These are phyloP conservation scores for Euphonia xanthogaster DNA, from an alignment of 2,797 vertebrate species.

Conservation along the genomic window DNA sequence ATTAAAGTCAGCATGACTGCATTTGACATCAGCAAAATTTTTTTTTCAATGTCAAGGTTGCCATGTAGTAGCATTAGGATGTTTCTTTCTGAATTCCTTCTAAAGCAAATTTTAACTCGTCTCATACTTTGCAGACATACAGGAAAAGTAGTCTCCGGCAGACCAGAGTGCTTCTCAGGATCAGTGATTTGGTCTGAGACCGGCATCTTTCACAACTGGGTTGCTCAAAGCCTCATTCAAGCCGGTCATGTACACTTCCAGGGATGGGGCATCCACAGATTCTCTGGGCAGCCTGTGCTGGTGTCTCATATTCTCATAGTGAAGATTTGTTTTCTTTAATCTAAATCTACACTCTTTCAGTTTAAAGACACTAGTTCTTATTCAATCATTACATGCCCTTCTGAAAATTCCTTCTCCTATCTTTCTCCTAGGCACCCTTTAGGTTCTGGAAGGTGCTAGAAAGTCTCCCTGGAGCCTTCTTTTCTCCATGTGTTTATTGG, in stretches of 20 bases:
- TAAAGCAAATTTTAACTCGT: background rate
- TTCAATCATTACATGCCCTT: background rate
- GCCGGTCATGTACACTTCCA: background rate
- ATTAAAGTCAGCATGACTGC: background rate
- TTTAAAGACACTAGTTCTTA: background rate
- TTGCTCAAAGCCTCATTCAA: background rate
- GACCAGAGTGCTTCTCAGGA: background rate
- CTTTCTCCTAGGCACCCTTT: background rate
- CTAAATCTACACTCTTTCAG: background rate
- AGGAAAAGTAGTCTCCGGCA: background rate
- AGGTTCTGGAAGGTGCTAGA: background rate
- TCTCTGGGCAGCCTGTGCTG: fast-evolving
- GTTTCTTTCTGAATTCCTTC: background rate
- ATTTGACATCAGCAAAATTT: background rate
- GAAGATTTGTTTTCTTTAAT: background rate
- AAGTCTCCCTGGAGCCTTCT: background rate
- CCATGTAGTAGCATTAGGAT: background rate
- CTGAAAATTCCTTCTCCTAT: background rate
- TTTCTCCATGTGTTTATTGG: fast-evolving
- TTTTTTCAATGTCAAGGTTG: background rate
- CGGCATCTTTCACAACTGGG: background rate
- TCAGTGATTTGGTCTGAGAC: background rate
- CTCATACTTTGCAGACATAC: background rate
- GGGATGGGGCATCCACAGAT: background rate
- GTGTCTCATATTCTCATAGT: background rate